Base-by-base conservation (phyloP, 2,888 invertebrate species). In the Eristalinus aeneus region DNA sequence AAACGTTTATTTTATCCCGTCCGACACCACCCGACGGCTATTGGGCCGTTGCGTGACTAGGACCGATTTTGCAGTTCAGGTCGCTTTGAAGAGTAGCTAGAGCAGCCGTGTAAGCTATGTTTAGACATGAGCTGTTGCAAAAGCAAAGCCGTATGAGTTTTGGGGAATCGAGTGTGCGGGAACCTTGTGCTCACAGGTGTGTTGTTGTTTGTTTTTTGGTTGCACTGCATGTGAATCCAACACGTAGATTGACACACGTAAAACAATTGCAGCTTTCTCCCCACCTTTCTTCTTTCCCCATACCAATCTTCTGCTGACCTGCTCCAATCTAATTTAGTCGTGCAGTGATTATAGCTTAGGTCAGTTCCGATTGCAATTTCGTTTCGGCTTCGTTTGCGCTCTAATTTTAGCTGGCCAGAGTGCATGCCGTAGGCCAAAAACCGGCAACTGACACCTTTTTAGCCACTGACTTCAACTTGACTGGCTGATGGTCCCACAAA, bases 21-120 rank as follows among this genome's bases (percentile, higher is more conserved):
- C 27, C 16, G 36, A 46, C 63, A 31, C 10, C 46, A 9, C 27
- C 27, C 16, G 36, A 39, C 53, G 53, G 4, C 46, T 10, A 63
- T 32, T 39, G 36, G 73, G 74, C 31, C 69, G 64, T 79, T 75
- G 84, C 84, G 79, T 84, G 84, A 84, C 84, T 79, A 71, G 32
- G 61, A 65, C 56, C 79, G 67, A 72, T 84, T 65, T 63, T 71
- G 53, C 67, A 65, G 69, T 65, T 60, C 23, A 61, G n/a, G 36
- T 79, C 22, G 65, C 39, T 58, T 23, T 56, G 63, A 68, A 63
- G 63, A 27, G 69, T 61, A 60, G 16, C 56, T 71, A 11, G 32
- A 75, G 27, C 27, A 71, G 39, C 64, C 65, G 67, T 71, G 69
- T 60, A 71, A 36, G 53, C 79, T 84, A 75, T 84, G 75, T 84